Conservation (phyloP, 2,888 invertebrate genomes). For the Barypeithes pellucidus region DNA sequence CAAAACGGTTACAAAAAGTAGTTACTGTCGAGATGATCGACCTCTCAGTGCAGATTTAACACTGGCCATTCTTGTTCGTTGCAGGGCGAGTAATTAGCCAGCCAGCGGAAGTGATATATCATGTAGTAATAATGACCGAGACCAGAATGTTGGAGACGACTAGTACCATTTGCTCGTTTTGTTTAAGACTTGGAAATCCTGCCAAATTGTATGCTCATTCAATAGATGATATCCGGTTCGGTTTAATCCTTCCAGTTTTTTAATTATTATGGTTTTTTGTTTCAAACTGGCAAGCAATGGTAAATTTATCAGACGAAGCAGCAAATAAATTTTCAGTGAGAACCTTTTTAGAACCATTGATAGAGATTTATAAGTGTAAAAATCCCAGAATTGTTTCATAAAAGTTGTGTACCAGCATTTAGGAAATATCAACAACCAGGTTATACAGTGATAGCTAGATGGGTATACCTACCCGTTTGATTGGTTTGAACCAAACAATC, state of each 20-base stretch:
- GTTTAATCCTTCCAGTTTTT: conserved; percentile 23
- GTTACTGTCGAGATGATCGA: conserved; percentile 51
- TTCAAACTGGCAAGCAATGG: too few relatives aligned
- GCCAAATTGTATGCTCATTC: conserved; percentile 49
- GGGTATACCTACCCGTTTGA: too few relatives aligned
- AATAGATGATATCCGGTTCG: conserved; percentile 54
- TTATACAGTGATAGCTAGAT: too few relatives aligned
- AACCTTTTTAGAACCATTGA: too few relatives aligned
- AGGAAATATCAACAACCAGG: too few relatives aligned
- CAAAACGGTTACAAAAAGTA: conserved; percentile 38
- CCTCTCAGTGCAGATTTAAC: conserved; percentile 53
- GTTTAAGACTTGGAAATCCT: conserved; percentile 48
- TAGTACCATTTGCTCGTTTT: conserved; percentile 48
- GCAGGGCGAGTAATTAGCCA: conserved; percentile 67
- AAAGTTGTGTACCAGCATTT: too few relatives aligned
- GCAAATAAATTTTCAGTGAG: too few relatives aligned
- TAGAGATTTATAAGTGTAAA: too few relatives aligned
- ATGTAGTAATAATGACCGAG: conserved; percentile 70
- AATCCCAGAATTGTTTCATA: too few relatives aligned
- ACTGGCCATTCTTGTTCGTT: conserved; percentile 64
- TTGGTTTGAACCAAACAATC: too few relatives aligned
- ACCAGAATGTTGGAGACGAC: conserved; percentile 55
- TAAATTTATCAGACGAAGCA: too few relatives aligned
- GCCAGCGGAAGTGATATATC: conserved; percentile 70
- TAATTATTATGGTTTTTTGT: too few relatives aligned